Evolutionary conservation across 2,797 vertebrate species (phyloP).

Genomic region (Gymnocypris eckloni): DNA sequence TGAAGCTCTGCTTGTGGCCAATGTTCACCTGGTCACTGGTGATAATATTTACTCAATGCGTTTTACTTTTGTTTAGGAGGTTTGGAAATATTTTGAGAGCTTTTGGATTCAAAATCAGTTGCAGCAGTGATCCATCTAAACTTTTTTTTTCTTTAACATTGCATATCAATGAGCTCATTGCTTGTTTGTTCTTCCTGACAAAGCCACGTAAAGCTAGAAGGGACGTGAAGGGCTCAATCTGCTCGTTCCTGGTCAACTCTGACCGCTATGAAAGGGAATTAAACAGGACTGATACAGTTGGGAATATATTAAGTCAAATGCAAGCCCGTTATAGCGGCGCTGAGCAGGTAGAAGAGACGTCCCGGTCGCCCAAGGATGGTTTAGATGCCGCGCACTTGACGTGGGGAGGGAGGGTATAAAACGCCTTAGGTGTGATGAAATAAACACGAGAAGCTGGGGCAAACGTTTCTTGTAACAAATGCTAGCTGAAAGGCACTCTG

Average conservation of each 20-base stretch:
- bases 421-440: conserved; percentile 95
- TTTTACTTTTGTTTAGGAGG: conserved; percentile 35
- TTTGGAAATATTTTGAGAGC: conserved; percentile 12
- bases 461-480: conserved; percentile 88
- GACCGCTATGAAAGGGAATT: conserved; percentile 88
- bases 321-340: conserved; percentile 85
- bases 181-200: conserved; percentile 58
- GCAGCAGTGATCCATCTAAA: conserved; percentile 1
- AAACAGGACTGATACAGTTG: conserved; percentile 82
- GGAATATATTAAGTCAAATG: conserved; percentile 73
- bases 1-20: conserved; percentile 30
- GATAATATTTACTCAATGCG: conserved; percentile 48
- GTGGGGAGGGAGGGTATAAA: conserved; percentile 75
- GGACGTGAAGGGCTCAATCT: conserved; percentile 81
- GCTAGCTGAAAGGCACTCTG: conserved; percentile 88
- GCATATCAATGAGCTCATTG: conserved; percentile 70
- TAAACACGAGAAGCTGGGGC: conserved; percentile 88
- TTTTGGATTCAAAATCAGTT: not conserved
- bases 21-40: conserved; percentile 44
- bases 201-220: conserved; percentile 63
- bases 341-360: conserved; percentile 85
- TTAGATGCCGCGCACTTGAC: conserved; percentile 79
- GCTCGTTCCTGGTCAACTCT: conserved; percentile 77
- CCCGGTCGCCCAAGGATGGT: conserved; percentile 89
- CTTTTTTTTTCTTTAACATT: conserved; percentile 60